Evolutionary conservation across 2,113 vertebrate species (phyloP).

Genomic region (Camelus bactrianus): DNA sequence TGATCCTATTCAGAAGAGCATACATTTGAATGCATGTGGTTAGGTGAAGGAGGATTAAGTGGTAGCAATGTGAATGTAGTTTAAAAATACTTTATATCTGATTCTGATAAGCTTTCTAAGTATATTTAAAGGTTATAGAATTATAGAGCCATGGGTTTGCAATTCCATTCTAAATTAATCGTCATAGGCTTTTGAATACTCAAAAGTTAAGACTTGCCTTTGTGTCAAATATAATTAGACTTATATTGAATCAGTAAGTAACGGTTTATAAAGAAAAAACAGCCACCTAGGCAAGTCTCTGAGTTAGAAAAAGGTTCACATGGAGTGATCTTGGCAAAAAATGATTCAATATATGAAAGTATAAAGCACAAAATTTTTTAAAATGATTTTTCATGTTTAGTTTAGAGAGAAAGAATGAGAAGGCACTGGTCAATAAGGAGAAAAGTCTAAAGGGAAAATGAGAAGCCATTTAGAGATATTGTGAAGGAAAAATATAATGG

Average conservation of each 20-base stretch:
- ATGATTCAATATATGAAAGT: not conserved
- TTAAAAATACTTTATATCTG: not conserved
- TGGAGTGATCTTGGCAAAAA: not conserved
- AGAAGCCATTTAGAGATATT: not conserved
- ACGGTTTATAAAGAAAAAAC: not conserved
- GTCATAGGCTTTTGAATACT: not conserved
- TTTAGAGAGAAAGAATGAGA: not conserved
- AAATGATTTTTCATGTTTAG: not conserved
- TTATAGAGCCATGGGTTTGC: not conserved
- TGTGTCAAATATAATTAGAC: not conserved
- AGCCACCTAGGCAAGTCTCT: not conserved
- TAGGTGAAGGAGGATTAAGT: not conserved
- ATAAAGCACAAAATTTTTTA: not conserved
- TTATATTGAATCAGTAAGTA: not conserved
- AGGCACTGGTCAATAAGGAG: not conserved
- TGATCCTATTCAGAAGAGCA: not conserved
- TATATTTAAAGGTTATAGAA: not conserved
- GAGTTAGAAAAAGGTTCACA: not conserved
- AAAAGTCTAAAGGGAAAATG: not conserved
- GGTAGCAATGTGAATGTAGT: not conserved
- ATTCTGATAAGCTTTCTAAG: not conserved
- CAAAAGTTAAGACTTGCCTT: not conserved
- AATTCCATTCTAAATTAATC: not conserved
- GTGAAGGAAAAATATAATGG: slow-evolving; percentile 21
- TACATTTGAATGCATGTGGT: not conserved